These are phyloP conservation scores for Bombycilla garrulus DNA, from an alignment of 2,113 vertebrate species.

Conservation along the genomic window DNA sequence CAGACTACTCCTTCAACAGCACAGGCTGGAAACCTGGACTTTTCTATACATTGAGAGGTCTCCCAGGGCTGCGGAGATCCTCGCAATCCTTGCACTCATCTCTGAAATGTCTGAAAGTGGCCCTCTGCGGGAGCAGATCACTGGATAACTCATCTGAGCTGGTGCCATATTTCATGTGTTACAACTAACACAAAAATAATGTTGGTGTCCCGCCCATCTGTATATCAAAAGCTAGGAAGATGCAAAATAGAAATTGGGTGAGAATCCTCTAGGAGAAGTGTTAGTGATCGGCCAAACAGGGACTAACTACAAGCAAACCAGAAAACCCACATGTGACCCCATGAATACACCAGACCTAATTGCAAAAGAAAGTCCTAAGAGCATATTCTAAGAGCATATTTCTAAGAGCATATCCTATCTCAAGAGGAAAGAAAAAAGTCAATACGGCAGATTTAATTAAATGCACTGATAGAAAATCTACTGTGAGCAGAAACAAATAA, in stretches of 20 bases:
- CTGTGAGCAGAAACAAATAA: neutral
- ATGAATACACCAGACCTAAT: neutral
- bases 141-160: neutral
- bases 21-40: too few relatives aligned
- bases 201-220: neutral
- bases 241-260: neutral
- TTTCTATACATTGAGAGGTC: too few relatives aligned
- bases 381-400: too few relatives aligned
- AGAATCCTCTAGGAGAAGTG: neutral
- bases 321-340: neutral
- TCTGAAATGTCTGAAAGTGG: neutral
- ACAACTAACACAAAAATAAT: neutral
- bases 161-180: neutral
- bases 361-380: neutral
- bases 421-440: neutral
- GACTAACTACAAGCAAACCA: neutral
- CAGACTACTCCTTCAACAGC: too few relatives aligned
- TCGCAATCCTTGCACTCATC: neutral
- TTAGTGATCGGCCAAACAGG: neutral
- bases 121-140: neutral
- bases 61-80: too few relatives aligned
- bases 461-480: neutral
- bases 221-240: neutral
- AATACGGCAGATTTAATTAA: neutral
- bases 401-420: neutral